Conservation (phyloP, 2,797 vertebrate species). For the Neosalanx taihuensis region DNA sequence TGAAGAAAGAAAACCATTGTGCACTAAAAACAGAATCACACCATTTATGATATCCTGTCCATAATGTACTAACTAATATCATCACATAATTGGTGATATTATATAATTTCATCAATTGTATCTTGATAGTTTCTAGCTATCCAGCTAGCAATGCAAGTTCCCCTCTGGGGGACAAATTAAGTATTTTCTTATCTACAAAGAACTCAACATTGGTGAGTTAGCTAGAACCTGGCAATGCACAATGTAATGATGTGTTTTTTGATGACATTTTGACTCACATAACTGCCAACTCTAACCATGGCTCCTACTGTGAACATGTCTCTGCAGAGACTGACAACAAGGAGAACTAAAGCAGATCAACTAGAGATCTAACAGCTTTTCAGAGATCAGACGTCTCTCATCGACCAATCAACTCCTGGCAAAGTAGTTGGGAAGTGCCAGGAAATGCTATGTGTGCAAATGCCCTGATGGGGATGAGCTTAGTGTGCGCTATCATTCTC, state of each 20-base stretch:
- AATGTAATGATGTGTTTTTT: background rate
- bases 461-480: background rate
- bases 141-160: too few species aligned
- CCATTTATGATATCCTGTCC: background rate
- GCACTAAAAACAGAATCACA: conserved; percentile 4
- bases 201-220: background rate
- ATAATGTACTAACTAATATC: too few species aligned
- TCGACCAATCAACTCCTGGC: background rate
- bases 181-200: too few species aligned
- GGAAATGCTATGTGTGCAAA: conserved; percentile 1
- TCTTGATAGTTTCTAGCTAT: too few species aligned
- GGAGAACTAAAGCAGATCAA: background rate
- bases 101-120: too few species aligned
- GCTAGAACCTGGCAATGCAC: too few species aligned
- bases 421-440: background rate
- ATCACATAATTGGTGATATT: too few species aligned
- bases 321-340: background rate
- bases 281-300: background rate
- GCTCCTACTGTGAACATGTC: background rate
- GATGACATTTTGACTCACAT: background rate
- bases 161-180: too few species aligned
- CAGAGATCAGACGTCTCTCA: background rate
- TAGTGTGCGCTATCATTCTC: background rate
- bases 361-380: background rate
- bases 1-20: background rate